Conservation (phyloP, 2,888 invertebrate species). For the Boloria euphrosyne region DNA sequence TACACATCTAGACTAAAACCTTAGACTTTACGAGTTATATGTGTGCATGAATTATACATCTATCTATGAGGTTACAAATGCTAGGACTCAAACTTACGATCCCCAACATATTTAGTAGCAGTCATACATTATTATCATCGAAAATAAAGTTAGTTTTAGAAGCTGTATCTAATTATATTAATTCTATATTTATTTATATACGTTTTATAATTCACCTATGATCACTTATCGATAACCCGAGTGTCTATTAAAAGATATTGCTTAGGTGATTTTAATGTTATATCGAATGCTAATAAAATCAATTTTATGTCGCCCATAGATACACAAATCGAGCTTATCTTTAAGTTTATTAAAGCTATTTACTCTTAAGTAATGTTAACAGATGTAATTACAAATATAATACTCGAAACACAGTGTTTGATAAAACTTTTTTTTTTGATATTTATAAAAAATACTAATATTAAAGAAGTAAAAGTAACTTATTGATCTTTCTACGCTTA, state of each 20-base stretch:
- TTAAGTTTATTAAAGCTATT: conserved; percentile 38
- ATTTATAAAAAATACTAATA: not conserved
- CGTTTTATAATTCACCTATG: conserved; percentile 1
- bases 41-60: too few relatives aligned
- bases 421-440: not conserved
- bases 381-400: conserved; percentile 32
- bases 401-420: conserved; percentile 2
- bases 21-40: too few relatives aligned
- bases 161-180: too few relatives aligned
- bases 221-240: conserved; percentile 7
- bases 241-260: conserved; percentile 16
- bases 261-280: conserved; percentile 28
- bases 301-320: conserved; percentile 49
- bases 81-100: too few relatives aligned
- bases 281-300: conserved; percentile 52
- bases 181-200: too few relatives aligned
- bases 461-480: too few relatives aligned
- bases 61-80: too few relatives aligned
- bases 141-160: too few relatives aligned
- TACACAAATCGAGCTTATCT: conserved; percentile 59
- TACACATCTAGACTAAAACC: too few relatives aligned
- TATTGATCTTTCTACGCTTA: too few relatives aligned
- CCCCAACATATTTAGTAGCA: too few relatives aligned
- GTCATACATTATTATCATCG: too few relatives aligned
- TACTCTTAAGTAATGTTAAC: conserved; percentile 31